phyloP scores from a whole-genome alignment of 2,888 invertebrate species.

The Sialis fuliginosa region DNA sequence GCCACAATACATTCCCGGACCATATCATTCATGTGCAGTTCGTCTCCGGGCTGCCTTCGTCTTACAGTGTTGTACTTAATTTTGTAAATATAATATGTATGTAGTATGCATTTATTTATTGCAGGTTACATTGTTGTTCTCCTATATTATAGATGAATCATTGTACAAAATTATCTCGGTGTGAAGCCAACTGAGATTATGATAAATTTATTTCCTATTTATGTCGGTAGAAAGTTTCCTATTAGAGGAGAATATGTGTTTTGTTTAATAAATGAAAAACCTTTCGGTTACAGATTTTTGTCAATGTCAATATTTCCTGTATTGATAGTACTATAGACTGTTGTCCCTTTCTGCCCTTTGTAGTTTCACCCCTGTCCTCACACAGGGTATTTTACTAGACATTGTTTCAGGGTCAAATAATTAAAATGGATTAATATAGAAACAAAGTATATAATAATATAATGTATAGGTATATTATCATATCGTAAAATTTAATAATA shows the following conservation, averaged over 20 bases:
- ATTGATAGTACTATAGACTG: background rate
- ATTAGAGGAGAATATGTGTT: too few species aligned
- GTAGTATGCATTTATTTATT: too few species aligned
- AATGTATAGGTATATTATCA: background rate
- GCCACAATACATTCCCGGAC: slow-evolving; percentile 25
- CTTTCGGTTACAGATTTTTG: background rate
- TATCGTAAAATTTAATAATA: too few species aligned
- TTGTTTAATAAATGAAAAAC: too few species aligned
- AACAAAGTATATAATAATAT: background rate
- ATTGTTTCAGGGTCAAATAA: background rate
- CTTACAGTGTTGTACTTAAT: background rate
- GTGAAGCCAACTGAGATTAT: too few species aligned
- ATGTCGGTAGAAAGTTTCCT: too few species aligned
- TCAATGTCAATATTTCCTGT: background rate
- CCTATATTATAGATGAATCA: too few species aligned
- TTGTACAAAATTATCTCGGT: too few species aligned
- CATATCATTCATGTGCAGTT: slow-evolving; percentile 23
- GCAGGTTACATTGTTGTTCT: too few species aligned
- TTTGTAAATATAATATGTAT: background rate
- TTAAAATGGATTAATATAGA: background rate
- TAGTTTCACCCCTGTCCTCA: background rate
- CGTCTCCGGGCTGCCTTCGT: slow-evolving; percentile 19
- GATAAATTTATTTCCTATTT: too few species aligned
- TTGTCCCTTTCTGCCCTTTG: background rate
- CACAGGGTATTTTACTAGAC: background rate